Evolutionary conservation across 2,888 invertebrate species (phyloP).

Genomic region (Epinotia demarniana): DNA sequence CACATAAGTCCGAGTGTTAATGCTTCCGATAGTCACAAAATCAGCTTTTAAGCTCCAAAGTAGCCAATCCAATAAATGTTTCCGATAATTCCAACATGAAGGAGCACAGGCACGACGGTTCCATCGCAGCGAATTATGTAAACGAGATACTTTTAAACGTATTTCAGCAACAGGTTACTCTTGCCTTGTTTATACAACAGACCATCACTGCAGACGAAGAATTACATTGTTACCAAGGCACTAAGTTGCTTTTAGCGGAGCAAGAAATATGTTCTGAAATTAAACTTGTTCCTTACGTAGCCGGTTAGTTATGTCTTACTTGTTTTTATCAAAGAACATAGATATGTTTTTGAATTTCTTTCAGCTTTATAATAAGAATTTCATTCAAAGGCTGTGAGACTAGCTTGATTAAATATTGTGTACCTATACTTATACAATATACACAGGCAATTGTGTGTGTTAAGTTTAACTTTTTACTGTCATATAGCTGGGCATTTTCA

Average conservation of each 20-base stretch:
- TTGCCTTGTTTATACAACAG: conserved; percentile 5
- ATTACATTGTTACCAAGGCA: not conserved
- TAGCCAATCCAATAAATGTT: too few relatives aligned
- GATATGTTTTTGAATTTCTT: not conserved
- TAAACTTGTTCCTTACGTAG: not conserved
- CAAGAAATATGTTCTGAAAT: not conserved
- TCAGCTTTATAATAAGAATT: not conserved
- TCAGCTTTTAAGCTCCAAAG: too few relatives aligned
- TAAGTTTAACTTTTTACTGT: too few relatives aligned
- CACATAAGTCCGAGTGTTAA: too few relatives aligned
- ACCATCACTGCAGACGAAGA: not conserved
- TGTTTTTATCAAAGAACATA: not conserved
- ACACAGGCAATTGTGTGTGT: too few relatives aligned
- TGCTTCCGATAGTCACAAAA: too few relatives aligned
- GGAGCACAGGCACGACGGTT: conserved; percentile 17
- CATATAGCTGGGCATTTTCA: too few relatives aligned
- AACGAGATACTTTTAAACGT: conserved; percentile 39
- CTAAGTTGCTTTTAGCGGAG: not conserved
- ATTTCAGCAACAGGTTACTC: conserved; percentile 42
- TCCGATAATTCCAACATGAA: too few relatives aligned
- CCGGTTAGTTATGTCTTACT: not conserved
- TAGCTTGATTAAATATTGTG: not conserved
- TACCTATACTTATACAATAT: not conserved
- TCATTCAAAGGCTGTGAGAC: not conserved
- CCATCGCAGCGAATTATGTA: conserved; percentile 37